Conservation (phyloP, 2,113 vertebrate species). For the Albula goreensis region DNA sequence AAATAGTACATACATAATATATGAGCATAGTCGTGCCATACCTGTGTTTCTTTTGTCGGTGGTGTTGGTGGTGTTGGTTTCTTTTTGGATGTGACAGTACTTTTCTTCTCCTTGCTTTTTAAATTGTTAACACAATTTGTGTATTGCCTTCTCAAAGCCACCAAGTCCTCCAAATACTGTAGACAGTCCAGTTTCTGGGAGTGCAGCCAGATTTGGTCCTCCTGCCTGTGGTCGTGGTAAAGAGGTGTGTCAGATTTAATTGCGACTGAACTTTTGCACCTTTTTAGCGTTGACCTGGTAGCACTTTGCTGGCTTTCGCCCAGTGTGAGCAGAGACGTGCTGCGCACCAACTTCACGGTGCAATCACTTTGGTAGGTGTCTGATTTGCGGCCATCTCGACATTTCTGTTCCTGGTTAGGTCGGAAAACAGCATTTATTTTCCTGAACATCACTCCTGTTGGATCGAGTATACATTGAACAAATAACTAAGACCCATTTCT, state of each 20-base stretch:
- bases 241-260: slow-evolving; percentile 49
- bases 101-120: slow-evolving; percentile 44
- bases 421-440: slow-evolving; percentile 65
- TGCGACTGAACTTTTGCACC: slow-evolving; percentile 67
- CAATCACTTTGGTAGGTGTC: slow-evolving; percentile 37
- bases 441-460: slow-evolving; percentile 17
- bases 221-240: slow-evolving; percentile 62
- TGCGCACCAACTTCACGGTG: slow-evolving; percentile 66
- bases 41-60: slow-evolving; percentile 34
- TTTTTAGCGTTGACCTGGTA: slow-evolving; percentile 63
- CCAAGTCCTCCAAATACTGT: slow-evolving; percentile 74
- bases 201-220: slow-evolving; percentile 72
- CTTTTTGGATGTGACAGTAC: slow-evolving; percentile 37
- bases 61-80: slow-evolving; percentile 49
- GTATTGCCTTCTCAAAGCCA: slow-evolving; percentile 75
- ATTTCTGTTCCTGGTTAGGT: slow-evolving; percentile 50
- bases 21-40: background rate
- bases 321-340: slow-evolving; percentile 74
- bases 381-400: slow-evolving; percentile 26
- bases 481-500: no score
- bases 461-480: background rate
- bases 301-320: slow-evolving; percentile 60
- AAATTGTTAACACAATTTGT: slow-evolving; percentile 66
- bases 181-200: slow-evolving; percentile 74
- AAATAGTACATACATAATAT: no score